A percentile compares a stretch with the other conserved stretches of the same genome.
phyloP scores from a whole-genome alignment of 1,140 invertebrate species.

The Hypothenemus hampei region DNA sequence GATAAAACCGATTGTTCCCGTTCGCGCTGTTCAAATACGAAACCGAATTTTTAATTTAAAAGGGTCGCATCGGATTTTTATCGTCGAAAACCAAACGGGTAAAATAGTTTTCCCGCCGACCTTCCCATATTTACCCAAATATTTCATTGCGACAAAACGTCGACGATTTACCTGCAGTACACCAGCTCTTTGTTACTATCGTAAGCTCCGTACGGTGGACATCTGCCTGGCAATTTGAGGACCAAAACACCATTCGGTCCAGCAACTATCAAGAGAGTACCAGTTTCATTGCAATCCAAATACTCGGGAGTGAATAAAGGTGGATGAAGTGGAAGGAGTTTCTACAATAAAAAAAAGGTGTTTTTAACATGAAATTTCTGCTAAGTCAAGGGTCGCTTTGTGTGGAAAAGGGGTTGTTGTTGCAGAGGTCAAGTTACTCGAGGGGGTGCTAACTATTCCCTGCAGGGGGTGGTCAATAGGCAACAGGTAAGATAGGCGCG shows the following conservation, averaged over 20 bases:
- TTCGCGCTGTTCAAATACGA: conserved; percentile 24
- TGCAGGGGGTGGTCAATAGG: too few relatives aligned
- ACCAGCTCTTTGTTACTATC: conserved; percentile 42
- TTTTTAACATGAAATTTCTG: too few relatives aligned
- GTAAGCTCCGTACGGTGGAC: conserved; percentile 41
- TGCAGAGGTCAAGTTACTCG: too few relatives aligned
- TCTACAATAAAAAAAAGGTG: conserved; percentile 36
- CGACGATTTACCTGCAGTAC: conserved; percentile 40
- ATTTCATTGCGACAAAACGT: too few relatives aligned
- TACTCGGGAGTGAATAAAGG: conserved; percentile 39
- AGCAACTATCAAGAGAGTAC: conserved; percentile 36
- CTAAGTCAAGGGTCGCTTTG: too few relatives aligned
- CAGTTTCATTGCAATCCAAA: conserved; percentile 37
- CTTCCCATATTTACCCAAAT: too few relatives aligned
- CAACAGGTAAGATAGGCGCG: too few relatives aligned
- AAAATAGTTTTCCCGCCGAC: neutral
- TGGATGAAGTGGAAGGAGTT: conserved; percentile 38
- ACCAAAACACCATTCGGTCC: conserved; percentile 40
- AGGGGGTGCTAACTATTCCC: too few relatives aligned
- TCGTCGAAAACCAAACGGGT: conserved; percentile 18
- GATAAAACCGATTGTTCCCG: conserved; percentile 29
- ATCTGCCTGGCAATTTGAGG: conserved; percentile 37
- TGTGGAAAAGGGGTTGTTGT: too few relatives aligned
- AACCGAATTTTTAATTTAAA: conserved; percentile 24
- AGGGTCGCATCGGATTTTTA: conserved; percentile 21